phyloP scores from a whole-genome alignment of 2,888 invertebrate genomes.

The Cenopis cana region DNA sequence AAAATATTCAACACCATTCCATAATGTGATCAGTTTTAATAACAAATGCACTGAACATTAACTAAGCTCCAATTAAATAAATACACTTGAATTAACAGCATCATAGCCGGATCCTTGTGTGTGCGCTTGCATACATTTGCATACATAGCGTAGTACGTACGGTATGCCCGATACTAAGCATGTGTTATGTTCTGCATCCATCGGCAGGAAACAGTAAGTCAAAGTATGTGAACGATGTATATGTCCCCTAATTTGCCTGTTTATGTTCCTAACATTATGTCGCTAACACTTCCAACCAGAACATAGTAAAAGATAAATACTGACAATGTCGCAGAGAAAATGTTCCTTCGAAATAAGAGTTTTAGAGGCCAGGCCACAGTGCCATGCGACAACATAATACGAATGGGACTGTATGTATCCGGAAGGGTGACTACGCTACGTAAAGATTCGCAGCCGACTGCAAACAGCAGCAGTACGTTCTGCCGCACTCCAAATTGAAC shows the following conservation, averaged over 20 bases:
- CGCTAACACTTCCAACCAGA: constrained; percentile 74
- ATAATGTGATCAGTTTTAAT: constrained; percentile 3
- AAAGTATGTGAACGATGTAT: constrained; percentile 77
- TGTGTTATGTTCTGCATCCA: constrained; percentile 85
- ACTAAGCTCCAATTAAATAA: not conserved
- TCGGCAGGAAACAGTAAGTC: constrained; percentile 92
- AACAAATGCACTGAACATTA: constrained; percentile 40
- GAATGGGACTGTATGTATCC: not conserved
- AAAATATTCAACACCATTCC: not conserved
- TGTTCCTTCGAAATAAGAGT: not conserved
- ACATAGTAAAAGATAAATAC: not conserved
- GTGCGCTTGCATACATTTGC: constrained; percentile 61
- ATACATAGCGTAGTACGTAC: constrained; percentile 52
- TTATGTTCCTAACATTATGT: constrained; percentile 75
- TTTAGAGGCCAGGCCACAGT: not conserved
- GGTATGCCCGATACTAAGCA: constrained; percentile 73
- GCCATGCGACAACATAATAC: not conserved
- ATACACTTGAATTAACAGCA: constrained; percentile 43
- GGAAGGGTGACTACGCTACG: no score
- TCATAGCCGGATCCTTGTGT: constrained; percentile 70
- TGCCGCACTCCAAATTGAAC: no score
- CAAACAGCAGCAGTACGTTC: no score
- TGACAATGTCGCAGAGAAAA: not conserved
- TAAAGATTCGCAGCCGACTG: no score
- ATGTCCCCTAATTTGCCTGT: constrained; percentile 72